phyloP scores from a whole-genome alignment of 2,888 invertebrate species.

The Agapostemon virescens region DNA sequence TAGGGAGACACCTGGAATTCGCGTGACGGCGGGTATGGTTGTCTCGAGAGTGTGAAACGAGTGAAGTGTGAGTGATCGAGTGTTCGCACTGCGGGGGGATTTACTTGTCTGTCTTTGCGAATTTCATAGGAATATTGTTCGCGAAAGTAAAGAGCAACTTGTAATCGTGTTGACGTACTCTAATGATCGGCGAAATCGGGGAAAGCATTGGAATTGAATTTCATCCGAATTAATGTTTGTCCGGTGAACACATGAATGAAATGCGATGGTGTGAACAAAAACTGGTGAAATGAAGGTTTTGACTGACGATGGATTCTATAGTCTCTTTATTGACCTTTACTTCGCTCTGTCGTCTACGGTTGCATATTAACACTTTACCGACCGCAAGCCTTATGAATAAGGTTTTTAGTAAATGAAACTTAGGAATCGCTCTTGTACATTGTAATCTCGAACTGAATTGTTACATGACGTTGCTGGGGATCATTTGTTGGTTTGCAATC shows the following conservation, averaged over 20 bases:
- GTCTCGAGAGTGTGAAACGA: background rate
- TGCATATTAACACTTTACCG: too few species aligned
- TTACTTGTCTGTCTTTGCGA: background rate
- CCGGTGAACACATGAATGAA: too few species aligned
- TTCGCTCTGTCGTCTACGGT: background rate
- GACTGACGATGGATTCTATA: background rate
- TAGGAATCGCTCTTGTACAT: too few species aligned
- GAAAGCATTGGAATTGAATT: background rate
- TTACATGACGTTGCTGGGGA: too few species aligned
- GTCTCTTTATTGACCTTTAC: background rate
- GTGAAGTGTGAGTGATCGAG: constrained; percentile 11
- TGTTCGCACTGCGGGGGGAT: background rate
- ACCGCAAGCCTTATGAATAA: too few species aligned
- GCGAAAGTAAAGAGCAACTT: background rate
- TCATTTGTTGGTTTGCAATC: too few species aligned
- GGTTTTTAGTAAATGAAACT: too few species aligned
- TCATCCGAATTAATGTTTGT: too few species aligned
- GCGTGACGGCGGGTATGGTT: background rate
- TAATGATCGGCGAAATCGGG: background rate
- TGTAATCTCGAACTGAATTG: too few species aligned
- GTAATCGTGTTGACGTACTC: background rate
- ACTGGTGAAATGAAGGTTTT: background rate
- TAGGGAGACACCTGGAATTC: background rate
- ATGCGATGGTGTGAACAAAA: background rate
- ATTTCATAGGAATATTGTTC: background rate